Evolutionary conservation across 2,888 invertebrate genomes (phyloP).

Genomic region (Sinelater perroti): DNA sequence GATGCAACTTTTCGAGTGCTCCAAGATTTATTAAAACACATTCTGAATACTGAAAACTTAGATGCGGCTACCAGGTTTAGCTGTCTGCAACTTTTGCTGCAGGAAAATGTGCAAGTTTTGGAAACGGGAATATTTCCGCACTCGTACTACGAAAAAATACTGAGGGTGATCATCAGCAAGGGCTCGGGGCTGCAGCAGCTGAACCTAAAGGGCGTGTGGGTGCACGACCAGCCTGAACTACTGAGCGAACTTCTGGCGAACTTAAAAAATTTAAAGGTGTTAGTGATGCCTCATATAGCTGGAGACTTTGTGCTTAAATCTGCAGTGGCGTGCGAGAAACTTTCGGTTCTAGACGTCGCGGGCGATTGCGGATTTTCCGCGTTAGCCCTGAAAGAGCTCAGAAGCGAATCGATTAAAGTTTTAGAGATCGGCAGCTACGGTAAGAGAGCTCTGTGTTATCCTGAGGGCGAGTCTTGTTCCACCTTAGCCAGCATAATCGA

Average conservation of each 20-base stretch:
- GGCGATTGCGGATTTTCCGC: conserved; percentile 76
- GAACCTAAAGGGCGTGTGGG: conserved; percentile 78
- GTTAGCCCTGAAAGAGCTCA: conserved; percentile 69
- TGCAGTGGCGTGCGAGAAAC: conserved; percentile 65
- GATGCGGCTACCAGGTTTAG: conserved; percentile 74
- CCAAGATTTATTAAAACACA: conserved; percentile 72
- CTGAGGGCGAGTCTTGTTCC: conserved; percentile 53
- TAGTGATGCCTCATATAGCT: conserved; percentile 76
- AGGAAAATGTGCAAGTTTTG: conserved; percentile 71
- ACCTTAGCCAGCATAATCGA: conserved; percentile 71
- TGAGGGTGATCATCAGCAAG: conserved; percentile 71
- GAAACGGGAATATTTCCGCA: conserved; percentile 76
- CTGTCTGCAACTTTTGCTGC: conserved; percentile 71
- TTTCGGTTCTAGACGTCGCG: conserved; percentile 72
- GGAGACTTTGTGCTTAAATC: conserved; percentile 73
- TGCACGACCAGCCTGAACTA: conserved; percentile 71
- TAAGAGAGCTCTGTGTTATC: conserved; percentile 72
- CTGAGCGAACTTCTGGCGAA: conserved; percentile 70
- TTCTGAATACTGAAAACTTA: conserved; percentile 71
- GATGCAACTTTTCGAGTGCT: conserved; percentile 72
- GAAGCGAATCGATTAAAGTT: conserved; percentile 66
- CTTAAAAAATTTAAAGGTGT: conserved; percentile 67
- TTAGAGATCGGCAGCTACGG: conserved; percentile 76
- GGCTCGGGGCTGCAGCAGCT: conserved; percentile 70
- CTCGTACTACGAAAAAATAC: conserved; percentile 74